Conservation (phyloP, 1,140 invertebrate genomes). For the Teleogryllus occipitalis region DNA sequence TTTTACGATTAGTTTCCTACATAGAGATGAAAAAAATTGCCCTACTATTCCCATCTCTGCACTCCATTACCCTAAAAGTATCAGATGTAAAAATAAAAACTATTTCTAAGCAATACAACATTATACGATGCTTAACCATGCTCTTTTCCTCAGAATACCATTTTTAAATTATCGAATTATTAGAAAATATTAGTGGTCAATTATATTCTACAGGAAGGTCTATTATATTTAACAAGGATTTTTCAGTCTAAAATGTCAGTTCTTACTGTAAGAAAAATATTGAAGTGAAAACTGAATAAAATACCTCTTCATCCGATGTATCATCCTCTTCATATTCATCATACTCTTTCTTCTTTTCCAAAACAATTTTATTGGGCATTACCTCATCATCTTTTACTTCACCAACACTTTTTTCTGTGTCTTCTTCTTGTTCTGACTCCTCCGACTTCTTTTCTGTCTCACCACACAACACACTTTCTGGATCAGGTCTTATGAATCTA, state of each 20-base stretch:
- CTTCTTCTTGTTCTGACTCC: constrained; percentile 12
- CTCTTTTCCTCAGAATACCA: not conserved
- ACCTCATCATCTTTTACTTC: constrained; percentile 25
- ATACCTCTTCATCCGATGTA: constrained; percentile 80
- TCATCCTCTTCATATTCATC: constrained; percentile 43
- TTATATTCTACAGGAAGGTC: constrained; percentile 9
- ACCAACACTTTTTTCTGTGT: constrained; percentile 17
- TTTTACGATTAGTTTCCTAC: no score
- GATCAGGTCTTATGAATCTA: constrained; percentile 28
- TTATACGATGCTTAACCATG: not conserved
- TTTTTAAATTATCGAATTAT: constrained; percentile 11
- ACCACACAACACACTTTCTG: constrained; percentile 20
- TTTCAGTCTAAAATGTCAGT: no score
- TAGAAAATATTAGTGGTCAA: constrained; percentile 9
- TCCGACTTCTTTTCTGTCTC: constrained; percentile 20
- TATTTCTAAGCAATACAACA: not conserved
- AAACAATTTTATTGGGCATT: no score
- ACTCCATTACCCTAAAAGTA: no score
- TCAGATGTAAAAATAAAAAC: no score
- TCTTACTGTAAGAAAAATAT: not conserved
- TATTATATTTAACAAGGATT: constrained; percentile 10
- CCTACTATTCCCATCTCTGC: no score
- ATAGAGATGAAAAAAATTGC: no score
- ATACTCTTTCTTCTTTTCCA: constrained; percentile 10
- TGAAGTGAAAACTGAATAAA: constrained; percentile 19